Evolutionary conservation across 2,797 vertebrate genomes (phyloP).

Genomic region (Rhinoraja longicauda): DNA sequence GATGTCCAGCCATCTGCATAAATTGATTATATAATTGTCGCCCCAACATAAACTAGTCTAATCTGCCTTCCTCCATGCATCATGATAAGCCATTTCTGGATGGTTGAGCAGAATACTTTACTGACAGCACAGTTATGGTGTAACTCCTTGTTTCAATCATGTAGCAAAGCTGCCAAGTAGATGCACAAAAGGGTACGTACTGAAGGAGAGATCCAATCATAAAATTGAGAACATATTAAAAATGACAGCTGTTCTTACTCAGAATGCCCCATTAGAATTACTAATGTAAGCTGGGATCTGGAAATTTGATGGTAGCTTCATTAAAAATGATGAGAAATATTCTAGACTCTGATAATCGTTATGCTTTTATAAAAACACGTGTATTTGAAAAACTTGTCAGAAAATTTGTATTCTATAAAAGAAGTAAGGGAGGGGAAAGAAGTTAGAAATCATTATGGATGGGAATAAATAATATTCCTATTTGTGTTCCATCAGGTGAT

Average conservation of each 20-base stretch:
- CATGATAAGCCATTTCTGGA: not conserved
- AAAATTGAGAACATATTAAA: constrained; percentile 10
- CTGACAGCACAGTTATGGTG: not conserved
- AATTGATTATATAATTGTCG: not conserved
- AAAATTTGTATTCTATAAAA: no score
- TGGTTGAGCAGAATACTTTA: not conserved
- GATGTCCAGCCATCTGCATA: not conserved
- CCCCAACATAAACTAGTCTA: not conserved
- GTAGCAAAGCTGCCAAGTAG: not conserved
- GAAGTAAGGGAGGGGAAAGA: not conserved
- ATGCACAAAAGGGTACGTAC: not conserved
- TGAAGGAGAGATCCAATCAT: not conserved
- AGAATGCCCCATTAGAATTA: not conserved
- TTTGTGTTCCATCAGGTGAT: not conserved
- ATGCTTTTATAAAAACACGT: not conserved
- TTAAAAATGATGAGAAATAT: not conserved
- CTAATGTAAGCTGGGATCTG: not conserved
- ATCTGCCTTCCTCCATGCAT: not conserved
- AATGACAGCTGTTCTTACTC: not conserved
- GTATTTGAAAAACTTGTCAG: not conserved
- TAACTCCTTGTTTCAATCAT: not conserved
- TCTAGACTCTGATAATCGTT: not conserved
- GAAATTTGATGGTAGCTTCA: not conserved
- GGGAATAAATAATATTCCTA: not conserved
- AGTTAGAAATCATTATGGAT: no score